Evolutionary conservation across 2,113 vertebrate species (phyloP).

Genomic region (Crotalus tigris): DNA sequence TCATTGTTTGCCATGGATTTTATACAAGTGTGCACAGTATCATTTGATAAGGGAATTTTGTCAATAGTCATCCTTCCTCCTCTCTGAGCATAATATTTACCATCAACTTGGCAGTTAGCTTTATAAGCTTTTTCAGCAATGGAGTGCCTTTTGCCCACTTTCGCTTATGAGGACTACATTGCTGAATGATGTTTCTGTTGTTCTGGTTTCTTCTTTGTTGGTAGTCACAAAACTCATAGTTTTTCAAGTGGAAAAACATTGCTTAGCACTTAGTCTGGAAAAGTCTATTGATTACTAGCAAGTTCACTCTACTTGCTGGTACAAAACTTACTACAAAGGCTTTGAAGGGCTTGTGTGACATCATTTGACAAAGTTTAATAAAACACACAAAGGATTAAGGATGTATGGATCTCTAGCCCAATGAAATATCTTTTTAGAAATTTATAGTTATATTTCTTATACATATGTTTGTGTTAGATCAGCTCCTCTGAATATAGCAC

Average conservation of each 20-base stretch:
- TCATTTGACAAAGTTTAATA: neutral
- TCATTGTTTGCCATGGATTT: neutral
- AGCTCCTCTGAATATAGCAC: neutral
- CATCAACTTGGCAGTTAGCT: neutral
- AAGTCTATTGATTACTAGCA: neutral
- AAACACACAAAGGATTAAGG: neutral
- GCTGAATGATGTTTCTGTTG: neutral
- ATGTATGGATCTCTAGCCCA: neutral
- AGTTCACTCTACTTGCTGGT: neutral
- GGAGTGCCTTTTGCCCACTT: neutral
- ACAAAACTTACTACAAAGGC: neutral
- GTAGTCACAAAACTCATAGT: neutral
- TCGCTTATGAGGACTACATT: neutral
- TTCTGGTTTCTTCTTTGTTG: neutral
- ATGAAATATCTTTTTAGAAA: neutral
- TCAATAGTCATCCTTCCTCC: neutral
- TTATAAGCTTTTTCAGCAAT: neutral
- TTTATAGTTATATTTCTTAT: neutral
- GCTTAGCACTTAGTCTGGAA: neutral
- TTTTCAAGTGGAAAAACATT: neutral
- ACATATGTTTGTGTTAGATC: neutral
- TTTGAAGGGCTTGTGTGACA: neutral
- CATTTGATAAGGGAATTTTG: neutral
- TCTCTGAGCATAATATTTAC: neutral
- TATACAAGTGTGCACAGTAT: neutral